These are phyloP conservation scores for Antedon bifida DNA, from an alignment of 35 echinoderm and acorn worm species.

Conservation along the genomic window DNA sequence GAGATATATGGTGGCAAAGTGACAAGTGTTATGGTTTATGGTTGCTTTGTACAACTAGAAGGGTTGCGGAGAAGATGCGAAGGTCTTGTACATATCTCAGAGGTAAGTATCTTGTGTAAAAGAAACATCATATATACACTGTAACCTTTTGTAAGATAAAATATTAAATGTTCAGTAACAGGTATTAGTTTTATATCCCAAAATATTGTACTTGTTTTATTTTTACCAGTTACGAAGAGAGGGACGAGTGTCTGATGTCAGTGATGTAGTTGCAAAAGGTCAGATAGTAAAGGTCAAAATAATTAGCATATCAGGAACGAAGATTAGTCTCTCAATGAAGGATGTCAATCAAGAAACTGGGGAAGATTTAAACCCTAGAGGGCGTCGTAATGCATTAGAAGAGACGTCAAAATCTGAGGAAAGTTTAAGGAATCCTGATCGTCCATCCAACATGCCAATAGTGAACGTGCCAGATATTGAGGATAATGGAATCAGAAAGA, in stretches of 20 bases:
- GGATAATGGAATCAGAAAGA: constrained; percentile 56
- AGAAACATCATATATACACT: no score
- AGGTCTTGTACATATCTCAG: constrained; percentile 89
- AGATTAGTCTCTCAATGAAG: constrained; percentile 84
- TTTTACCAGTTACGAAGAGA: constrained; percentile 57
- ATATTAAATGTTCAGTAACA: no score
- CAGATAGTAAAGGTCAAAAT: constrained; percentile 94
- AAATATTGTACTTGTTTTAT: not conserved
- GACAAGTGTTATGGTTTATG: constrained; percentile 88
- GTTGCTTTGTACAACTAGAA: constrained; percentile 92
- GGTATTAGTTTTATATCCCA: no score
- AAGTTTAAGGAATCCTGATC: constrained; percentile 61
- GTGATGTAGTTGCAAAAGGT: constrained; percentile 76
- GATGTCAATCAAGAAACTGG: constrained; percentile 87
- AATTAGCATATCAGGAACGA: constrained; percentile 71
- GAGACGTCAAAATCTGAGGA: constrained; percentile 48
- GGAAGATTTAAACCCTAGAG: constrained; percentile 66
- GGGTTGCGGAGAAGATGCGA: constrained; percentile 67
- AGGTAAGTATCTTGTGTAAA: constrained; percentile 48
- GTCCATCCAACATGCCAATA: constrained; percentile 74
- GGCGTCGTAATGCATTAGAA: constrained; percentile 23
- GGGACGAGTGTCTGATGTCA: constrained; percentile 87
- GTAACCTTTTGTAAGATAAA: no score
- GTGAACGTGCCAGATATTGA: constrained; percentile 52
- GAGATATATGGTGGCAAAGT: constrained; percentile 84